These are phyloP conservation scores for Irena cyanogastra DNA, from an alignment of 2,113 vertebrate genomes.

Conservation along the genomic window DNA sequence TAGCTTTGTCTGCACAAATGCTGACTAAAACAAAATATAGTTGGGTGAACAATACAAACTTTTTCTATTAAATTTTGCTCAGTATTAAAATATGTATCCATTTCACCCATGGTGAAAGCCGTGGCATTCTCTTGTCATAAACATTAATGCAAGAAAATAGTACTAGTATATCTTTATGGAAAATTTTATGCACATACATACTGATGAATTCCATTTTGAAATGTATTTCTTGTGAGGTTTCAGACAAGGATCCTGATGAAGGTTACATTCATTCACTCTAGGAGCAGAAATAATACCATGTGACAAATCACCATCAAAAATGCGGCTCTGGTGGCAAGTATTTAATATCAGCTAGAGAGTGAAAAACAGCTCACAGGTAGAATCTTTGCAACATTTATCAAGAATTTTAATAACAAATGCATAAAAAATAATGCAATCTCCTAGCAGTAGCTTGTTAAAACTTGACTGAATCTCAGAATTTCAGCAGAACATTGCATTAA, in stretches of 20 bases:
- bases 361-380: slow-evolving; percentile 35
- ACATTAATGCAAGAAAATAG: slow-evolving; percentile 30
- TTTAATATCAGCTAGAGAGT: slow-evolving; percentile 19
- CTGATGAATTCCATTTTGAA: slow-evolving; percentile 13
- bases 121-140: background rate
- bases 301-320: slow-evolving; percentile 50
- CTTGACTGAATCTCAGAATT: slow-evolving; percentile 29
- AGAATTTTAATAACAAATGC: slow-evolving; percentile 48
- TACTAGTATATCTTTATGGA: background rate
- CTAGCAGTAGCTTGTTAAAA: slow-evolving; percentile 39
- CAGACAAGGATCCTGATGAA: slow-evolving; percentile 30
- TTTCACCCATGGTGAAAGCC: slow-evolving; percentile 9
- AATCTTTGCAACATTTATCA: slow-evolving; percentile 53
- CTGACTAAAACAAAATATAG: background rate
- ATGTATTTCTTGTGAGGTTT: background rate
- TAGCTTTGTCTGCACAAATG: background rate
- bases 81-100: slow-evolving; percentile 32
- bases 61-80: slow-evolving; percentile 18
- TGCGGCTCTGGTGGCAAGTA: slow-evolving; percentile 1
- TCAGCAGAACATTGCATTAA: slow-evolving; percentile 25
- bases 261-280: background rate
- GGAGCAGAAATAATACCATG: slow-evolving; percentile 19
- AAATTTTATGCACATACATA: slow-evolving; percentile 20
- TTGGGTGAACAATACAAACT: background rate
- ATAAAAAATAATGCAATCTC: slow-evolving; percentile 32